Conservation (phyloP, 2,797 vertebrate genomes). For the Leucoraja ocellata region DNA sequence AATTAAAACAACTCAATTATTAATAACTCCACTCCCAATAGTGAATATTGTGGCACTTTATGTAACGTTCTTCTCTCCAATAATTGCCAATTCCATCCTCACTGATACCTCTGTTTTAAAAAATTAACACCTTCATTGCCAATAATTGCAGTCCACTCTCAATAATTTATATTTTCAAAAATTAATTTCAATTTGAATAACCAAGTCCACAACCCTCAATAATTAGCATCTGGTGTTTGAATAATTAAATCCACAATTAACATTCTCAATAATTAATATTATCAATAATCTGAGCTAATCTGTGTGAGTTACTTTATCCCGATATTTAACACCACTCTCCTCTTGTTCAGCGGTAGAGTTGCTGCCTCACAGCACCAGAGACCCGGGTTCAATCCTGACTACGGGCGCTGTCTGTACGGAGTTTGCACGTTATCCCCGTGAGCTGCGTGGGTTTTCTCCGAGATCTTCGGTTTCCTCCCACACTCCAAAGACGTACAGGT, state of each 20-base stretch:
- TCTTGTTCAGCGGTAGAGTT: not conserved
- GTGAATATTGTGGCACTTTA: no score
- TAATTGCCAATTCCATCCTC: not conserved
- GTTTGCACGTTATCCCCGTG: no score
- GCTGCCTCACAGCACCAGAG: no score
- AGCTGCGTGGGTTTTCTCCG: no score
- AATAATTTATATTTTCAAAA: not conserved
- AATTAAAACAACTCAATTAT: not conserved
- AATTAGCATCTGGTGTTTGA: not conserved
- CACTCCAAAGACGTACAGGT: no score
- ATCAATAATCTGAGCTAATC: no score
- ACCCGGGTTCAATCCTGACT: no score
- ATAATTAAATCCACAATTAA: conserved; percentile 5
- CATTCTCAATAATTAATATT: not conserved
- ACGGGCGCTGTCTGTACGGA: no score
- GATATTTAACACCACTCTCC: not conserved
- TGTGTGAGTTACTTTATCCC: no score
- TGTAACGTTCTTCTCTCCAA: not conserved
- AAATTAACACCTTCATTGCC: not conserved
- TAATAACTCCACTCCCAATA: not conserved
- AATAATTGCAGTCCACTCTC: not conserved
- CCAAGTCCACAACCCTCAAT: not conserved
- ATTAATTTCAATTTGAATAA: not conserved
- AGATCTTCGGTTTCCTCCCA: no score
- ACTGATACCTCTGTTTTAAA: not conserved